Evolutionary conservation across 2,888 invertebrate genomes (phyloP).

Genomic region (Bellardia bayeri): DNA sequence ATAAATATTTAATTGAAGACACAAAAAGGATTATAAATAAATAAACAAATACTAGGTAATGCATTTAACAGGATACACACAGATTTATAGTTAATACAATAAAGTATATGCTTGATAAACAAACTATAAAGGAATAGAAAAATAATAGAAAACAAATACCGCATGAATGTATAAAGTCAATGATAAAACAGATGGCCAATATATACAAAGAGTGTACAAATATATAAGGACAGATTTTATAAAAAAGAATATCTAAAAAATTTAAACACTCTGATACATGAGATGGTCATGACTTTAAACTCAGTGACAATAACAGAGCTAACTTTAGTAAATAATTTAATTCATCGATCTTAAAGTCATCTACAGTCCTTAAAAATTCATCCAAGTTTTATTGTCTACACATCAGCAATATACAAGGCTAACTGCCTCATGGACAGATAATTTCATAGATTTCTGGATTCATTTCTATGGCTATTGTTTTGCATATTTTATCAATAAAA

Average conservation of each 20-base stretch:
- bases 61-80: neutral
- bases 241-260: too few species aligned
- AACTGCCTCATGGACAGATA: neutral
- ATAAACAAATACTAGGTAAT: neutral
- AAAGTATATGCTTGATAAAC: neutral
- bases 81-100: neutral
- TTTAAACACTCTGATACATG: too few species aligned
- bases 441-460: constrained; percentile 1
- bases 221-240: neutral
- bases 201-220: neutral
- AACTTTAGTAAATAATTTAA: too few species aligned
- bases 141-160: constrained; percentile 11
- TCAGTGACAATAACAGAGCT: neutral
- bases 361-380: too few species aligned
- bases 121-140: neutral
- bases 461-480: constrained; percentile 41
- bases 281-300: too few species aligned
- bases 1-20: neutral
- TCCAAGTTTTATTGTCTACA: neutral
- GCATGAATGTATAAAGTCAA: neutral
- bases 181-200: neutral
- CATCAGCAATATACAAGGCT: neutral
- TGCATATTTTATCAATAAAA: constrained; percentile 63
- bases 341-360: neutral
- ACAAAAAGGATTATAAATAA: neutral